These are phyloP conservation scores for Callaeas wilsoni DNA, from an alignment of 2,113 vertebrate genomes.

Conservation along the genomic window DNA sequence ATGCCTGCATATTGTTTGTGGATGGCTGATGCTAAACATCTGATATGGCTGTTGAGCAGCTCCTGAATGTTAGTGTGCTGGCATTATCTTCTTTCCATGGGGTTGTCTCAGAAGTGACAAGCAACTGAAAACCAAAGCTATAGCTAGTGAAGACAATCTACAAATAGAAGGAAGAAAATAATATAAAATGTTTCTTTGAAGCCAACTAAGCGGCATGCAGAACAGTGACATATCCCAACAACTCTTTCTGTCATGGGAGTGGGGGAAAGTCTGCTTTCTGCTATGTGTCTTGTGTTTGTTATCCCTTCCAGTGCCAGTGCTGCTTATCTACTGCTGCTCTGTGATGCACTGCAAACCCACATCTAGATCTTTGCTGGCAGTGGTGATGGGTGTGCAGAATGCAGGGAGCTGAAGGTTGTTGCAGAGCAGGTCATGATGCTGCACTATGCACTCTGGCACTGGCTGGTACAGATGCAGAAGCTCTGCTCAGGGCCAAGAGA, in stretches of 20 bases:
- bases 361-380: background rate
- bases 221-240: background rate
- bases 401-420: background rate
- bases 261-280: background rate
- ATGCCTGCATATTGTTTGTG: background rate
- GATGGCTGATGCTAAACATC: background rate
- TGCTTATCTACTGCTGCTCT: background rate
- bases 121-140: background rate
- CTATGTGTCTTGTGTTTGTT: background rate
- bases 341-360: background rate
- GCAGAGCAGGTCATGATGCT: background rate
- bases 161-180: background rate
- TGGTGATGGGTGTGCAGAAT: background rate
- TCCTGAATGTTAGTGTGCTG: background rate
- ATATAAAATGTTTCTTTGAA: background rate
- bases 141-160: background rate
- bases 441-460: background rate
- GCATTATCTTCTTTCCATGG: background rate
- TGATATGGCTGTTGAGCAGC: background rate
- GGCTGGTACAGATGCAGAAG: background rate
- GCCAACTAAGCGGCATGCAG: background rate
- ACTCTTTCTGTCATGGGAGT: accelerated
- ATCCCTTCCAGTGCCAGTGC: background rate
- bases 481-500: background rate
- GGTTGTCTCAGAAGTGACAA: background rate